These are phyloP conservation scores for Betta splendens DNA, from an alignment of 2,797 vertebrate species.

Conservation along the genomic window DNA sequence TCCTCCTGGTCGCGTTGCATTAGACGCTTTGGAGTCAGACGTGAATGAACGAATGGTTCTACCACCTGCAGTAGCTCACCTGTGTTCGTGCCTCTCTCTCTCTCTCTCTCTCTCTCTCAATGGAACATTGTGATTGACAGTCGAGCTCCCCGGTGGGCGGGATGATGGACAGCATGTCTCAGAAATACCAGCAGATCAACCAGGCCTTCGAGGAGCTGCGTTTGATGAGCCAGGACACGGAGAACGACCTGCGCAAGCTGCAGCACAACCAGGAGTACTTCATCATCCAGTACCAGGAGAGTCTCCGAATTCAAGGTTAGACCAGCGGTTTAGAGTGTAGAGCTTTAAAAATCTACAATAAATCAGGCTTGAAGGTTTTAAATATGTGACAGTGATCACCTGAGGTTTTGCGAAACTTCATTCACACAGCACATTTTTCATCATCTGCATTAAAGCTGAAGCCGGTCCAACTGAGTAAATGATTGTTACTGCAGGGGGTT, in stretches of 20 bases:
- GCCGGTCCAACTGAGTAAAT: slow-evolving; percentile 33
- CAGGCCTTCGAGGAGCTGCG: slow-evolving; percentile 86
- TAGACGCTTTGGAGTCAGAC: slow-evolving; percentile 28
- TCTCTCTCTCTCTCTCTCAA: slow-evolving; percentile 1
- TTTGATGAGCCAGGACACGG: slow-evolving; percentile 92
- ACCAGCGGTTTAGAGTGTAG: too few species aligned
- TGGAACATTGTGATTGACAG: slow-evolving; percentile 67
- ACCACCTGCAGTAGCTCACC: too few species aligned
- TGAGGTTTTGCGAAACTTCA: slow-evolving; percentile 3
- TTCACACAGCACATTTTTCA: slow-evolving; percentile 4
- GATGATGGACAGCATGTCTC: slow-evolving; percentile 91
- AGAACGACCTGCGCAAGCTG: slow-evolving; percentile 94
- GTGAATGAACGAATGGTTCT: not conserved
- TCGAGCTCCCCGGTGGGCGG: slow-evolving; percentile 87
- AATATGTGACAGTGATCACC: not conserved
- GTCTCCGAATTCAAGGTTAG: slow-evolving; percentile 93
- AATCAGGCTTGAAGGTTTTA: too few species aligned
- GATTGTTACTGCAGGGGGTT: not conserved
- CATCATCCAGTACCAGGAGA: slow-evolving; percentile 99
- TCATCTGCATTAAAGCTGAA: not conserved
- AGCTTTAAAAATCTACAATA: too few species aligned
- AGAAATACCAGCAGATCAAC: slow-evolving; percentile 98
- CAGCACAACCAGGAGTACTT: slow-evolving; percentile 98
- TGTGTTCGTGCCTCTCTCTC: too few species aligned
- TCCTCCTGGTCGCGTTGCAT: slow-evolving; percentile 8